Percentiles rank a stretch among this genome's conserved stretches.
Evolutionary conservation across 2,797 vertebrate species (phyloP).

Genomic region (Pristis pectinata): DNA sequence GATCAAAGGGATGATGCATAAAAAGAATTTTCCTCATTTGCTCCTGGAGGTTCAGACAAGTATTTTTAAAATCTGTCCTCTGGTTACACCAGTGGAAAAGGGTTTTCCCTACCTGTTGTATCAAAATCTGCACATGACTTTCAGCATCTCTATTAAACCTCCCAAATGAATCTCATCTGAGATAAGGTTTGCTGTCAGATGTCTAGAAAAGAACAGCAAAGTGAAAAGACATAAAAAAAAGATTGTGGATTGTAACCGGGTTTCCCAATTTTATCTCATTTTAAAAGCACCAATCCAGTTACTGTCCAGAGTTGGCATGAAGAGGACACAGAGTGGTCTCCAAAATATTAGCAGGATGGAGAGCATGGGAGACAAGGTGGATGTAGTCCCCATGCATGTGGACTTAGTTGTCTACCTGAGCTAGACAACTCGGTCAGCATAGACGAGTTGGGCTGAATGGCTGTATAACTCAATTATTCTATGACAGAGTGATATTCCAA

Average conservation of each 20-base stretch:
- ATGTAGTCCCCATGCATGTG: neutral
- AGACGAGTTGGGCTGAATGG: no score
- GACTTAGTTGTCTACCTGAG: no score
- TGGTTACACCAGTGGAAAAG: neutral
- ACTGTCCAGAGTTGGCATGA: neutral
- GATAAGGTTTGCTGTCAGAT: neutral
- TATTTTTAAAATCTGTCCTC: neutral
- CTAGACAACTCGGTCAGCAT: no score
- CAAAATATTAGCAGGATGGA: no score
- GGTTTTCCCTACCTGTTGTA: neutral
- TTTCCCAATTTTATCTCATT: neutral
- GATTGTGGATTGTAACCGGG: neutral
- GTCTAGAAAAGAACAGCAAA: neutral
- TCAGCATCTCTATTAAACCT: neutral
- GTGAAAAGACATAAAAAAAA: neutral
- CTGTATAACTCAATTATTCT: no score
- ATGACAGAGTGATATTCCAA: no score
- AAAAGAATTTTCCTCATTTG: neutral
- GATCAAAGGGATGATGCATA: neutral
- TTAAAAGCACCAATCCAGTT: neutral
- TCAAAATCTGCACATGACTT: neutral
- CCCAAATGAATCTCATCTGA: neutral
- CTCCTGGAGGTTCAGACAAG: neutral
- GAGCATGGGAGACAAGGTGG: neutral
- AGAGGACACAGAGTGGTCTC: no score